Base-by-base conservation (phyloP, 2,888 invertebrate species). In the Eristalinus aeneus region DNA sequence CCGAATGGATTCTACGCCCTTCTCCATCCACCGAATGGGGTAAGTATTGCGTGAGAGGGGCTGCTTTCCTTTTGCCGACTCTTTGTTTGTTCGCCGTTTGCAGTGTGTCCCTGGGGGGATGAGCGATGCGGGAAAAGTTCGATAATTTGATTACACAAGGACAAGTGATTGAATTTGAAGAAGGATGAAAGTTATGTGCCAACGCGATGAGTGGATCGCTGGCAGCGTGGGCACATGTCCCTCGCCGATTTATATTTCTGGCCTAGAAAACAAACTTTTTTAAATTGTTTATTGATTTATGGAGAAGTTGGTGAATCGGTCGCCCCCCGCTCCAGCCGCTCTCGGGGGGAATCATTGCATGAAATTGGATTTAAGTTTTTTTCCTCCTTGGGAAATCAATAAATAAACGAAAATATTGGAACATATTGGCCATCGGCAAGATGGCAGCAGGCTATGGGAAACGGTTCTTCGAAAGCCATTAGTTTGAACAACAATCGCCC, bases 251-350 rank as follows among this genome's bases (percentile, higher is more conserved):
- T 36, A 16, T 9, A 16, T 9, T 32, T 32, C 46, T 76, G 85
- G 63, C 76, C 76, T 80, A 85, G 73, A 85, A 80, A 85, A 80
- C 5, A 46, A 46, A 46, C 46, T 46, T 85, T n/a, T 85, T 85
- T 72, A 85, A 85, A 81, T 85, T 81, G 76, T 73, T 85, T 80
- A 85, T 85, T 77, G 85, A 80, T 85, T 85, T 85, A 69, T 85
- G 64, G 39, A 67, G 39, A 76, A 82, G 76, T 82, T 81, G 39
- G 27, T 53, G 46, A 75, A 75, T 53, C 67, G 36, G 31, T n/a
- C 31, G 54, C 12, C n/a, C 60, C 53, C 27, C 23, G 23, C 54
- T 31, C 23, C 23, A 39, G 39, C 9, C 10, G 23, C 23, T 60
- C 54, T 61, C 56, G 6, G 8, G 53, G 71, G 81, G 76, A 72